These are phyloP conservation scores for Phenganax marumi DNA, from an alignment of 92 coral and sea anemone species.

Conservation along the genomic window DNA sequence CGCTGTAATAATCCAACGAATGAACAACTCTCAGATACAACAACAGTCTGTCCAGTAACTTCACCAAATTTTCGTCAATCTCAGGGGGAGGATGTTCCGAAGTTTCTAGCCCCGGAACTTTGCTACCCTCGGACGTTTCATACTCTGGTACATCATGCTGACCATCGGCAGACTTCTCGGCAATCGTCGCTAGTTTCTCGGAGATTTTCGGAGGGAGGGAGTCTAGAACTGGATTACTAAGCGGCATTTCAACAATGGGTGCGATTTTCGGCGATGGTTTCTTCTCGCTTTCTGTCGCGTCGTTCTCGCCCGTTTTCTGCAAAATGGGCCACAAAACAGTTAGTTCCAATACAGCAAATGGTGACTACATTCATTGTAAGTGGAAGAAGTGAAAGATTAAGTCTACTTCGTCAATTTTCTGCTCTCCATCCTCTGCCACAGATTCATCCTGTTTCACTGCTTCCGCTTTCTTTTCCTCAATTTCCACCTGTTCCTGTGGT, in stretches of 20 bases:
- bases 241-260: conserved; percentile 59
- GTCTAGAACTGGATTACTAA: conserved; percentile 78
- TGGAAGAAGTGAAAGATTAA: no score
- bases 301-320: neutral
- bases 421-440: conserved; percentile 65
- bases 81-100: conserved; percentile 20
- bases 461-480: conserved; percentile 48
- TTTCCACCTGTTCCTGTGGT: neutral
- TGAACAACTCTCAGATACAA: conserved; percentile 86
- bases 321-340: no score
- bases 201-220: conserved; percentile 81
- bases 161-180: conserved; percentile 4
- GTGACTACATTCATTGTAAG: no score
- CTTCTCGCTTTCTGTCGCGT: conserved; percentile 56
- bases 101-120: conserved; percentile 21
- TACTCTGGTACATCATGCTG: neutral
- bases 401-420: conserved; percentile 55
- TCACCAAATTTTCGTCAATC: conserved; percentile 65
- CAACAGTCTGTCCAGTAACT: conserved; percentile 75
- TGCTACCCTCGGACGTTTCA: conserved; percentile 12
- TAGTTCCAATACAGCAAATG: no score
- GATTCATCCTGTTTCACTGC: conserved; percentile 68
- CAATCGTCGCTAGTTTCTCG: conserved; percentile 65
- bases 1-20: conserved; percentile 90
- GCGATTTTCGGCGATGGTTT: conserved; percentile 31